Evolutionary conservation across 2,888 invertebrate genomes (phyloP), one percentile per base, ranked within the genome.

Genomic region (Euspilapteryx auroguttella): DNA sequence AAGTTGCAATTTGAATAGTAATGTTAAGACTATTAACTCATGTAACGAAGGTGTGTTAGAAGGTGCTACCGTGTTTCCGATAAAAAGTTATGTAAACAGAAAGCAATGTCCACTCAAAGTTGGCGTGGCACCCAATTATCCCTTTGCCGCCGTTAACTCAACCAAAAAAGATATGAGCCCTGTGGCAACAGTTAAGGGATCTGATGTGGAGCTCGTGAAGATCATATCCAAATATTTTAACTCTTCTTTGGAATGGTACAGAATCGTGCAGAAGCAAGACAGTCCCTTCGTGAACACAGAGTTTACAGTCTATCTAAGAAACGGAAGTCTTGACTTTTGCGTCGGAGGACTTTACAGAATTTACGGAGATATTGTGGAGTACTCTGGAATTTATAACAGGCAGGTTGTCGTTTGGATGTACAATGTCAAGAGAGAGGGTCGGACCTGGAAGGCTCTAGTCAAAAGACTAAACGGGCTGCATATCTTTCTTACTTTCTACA

Each of bases 291-390:
- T 30, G 2, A 30, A 48, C n/a, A 12, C 1, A 1, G 39, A 47
- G 1, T 62, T 49, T 34, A 7, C 65, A 13, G 24, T 43, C 1
- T 49, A 47, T n/a, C 4, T 73, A 2, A 5, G 40, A 2, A 63
- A 71, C 34, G 61, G 55, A 3, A 61, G 49, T 17, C 36, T 71
- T 2, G 65, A 73, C 22, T 38, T 44, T 0, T 55, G 55, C 27
- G 63, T 58, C 6, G 69, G 73, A 0, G 71, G 69, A 0, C 36
- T 61, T 0, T 65, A 61, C 17, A 48, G 57, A 32, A 35, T 56
- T 3, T 66, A 52, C 21, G 63, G 58, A 5, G 47, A 61, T n/a
- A 2, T 32, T 0, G 55, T 71, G 0, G 49, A 45, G 3, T 73
- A 69, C 34, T 65, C 68, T 2, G 69, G 69, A 1, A 31, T 53